Evolutionary conservation across 2,113 vertebrate species (phyloP).

Genomic region (Psilopsiagon aymara): DNA sequence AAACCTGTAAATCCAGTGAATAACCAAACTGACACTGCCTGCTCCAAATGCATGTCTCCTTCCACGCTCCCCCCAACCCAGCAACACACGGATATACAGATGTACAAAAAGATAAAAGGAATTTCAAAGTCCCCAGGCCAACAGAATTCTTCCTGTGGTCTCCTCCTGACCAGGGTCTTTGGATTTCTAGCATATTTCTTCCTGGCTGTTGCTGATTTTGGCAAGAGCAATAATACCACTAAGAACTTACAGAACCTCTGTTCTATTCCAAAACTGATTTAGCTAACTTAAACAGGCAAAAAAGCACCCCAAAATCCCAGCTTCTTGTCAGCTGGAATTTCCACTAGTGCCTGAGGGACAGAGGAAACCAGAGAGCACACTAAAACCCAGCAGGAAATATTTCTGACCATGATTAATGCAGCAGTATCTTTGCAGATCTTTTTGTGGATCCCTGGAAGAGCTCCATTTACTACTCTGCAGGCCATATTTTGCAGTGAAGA

Average conservation of each 20-base stretch:
- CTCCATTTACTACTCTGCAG: background rate
- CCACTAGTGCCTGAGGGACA: background rate
- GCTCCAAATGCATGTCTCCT: background rate
- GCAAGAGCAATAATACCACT: background rate
- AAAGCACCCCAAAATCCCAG: background rate
- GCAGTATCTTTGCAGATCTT: background rate
- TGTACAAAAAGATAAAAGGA: background rate
- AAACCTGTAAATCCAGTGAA: background rate
- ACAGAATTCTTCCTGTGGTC: background rate
- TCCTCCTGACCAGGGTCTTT: background rate
- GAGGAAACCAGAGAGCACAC: background rate
- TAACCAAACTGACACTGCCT: background rate
- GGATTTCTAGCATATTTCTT: background rate
- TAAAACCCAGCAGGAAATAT: background rate
- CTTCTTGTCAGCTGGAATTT: background rate
- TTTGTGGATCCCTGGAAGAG: background rate
- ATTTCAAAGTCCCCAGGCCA: background rate
- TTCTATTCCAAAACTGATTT: background rate
- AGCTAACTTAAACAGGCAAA: background rate
- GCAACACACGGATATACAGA: background rate
- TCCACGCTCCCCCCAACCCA: background rate
- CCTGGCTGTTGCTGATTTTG: background rate
- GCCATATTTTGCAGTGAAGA: constrained; percentile 21
- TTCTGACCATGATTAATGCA: constrained; percentile 18
- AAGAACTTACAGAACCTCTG: background rate